These are phyloP conservation scores for Ericerus pela DNA, from an alignment of 1,140 invertebrate species.

Conservation along the genomic window DNA sequence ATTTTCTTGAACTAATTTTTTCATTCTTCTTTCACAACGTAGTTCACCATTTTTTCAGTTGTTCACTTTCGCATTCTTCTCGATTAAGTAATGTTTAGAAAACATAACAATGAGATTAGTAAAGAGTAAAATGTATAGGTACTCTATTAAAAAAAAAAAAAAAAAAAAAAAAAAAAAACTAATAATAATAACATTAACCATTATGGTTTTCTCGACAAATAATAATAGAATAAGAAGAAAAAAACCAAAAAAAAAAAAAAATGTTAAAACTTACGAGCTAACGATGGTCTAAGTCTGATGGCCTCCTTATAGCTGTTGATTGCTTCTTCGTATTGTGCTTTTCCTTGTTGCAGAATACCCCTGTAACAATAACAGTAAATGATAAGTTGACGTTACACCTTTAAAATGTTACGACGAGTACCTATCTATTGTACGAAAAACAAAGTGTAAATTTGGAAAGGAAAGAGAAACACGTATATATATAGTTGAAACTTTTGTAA, in stretches of 20 bases:
- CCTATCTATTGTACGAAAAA: not conserved
- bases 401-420: too few species aligned
- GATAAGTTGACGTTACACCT: conserved; percentile 3
- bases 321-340: conserved; percentile 73
- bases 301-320: conserved; percentile 82
- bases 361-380: conserved; percentile 46
- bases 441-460: not conserved
- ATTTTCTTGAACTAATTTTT: too few species aligned
- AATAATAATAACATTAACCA: not conserved
- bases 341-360: conserved; percentile 81
- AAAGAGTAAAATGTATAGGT: too few species aligned
- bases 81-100: too few species aligned
- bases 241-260: conserved; percentile 6
- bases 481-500: not conserved
- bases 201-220: conserved; percentile 23
- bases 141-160: too few species aligned
- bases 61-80: too few species aligned
- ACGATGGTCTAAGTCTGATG: conserved; percentile 80
- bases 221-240: conserved; percentile 17
- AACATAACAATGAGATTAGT: too few species aligned
- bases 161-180: too few species aligned
- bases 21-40: too few species aligned
- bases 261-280: conserved; percentile 68
- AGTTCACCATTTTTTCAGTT: too few species aligned
- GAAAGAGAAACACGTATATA: not conserved